Base-by-base conservation (phyloP, 2,888 invertebrate genomes). In the Spatulosminthurus flaviceps region DNA sequence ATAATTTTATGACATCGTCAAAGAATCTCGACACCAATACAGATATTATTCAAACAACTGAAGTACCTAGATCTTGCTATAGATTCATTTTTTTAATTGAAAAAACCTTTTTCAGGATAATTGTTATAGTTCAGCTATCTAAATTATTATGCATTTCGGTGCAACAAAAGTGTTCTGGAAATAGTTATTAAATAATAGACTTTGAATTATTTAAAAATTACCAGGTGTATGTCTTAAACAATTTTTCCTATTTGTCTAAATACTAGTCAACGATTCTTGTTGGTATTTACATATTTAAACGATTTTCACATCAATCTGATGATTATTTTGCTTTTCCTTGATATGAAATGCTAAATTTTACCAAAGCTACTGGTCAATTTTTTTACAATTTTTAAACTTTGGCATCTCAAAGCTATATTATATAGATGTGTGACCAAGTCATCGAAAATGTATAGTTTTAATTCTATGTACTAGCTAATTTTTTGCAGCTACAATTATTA, bases 61-160 rank as follows among this genome's bases (percentile, higher is more conserved):
- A 51, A 51, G 51, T 51, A 51, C 51, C 51, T 51, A 51, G n/a
- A n/a, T 51, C 51, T 51, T 51, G 2, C n/a, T 51, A 51, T 51
- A 11, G 2, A 11, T 51, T 51, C 2, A 4, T 2, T 51, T 19
- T 51, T 2, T 34, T 9, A 34, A 34, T 34, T 9, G 9, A 34
- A 34, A 34, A 4, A 34, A 34, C n/a, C n/a, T n/a, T 34, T 34
- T 34, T 34, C 34, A 9, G 34, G 9, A 34, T 34, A 4, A 34
- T 34, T 34, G 34, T 34, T 34, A 34, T 7, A 34, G 34, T 34
- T 34, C 9, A 7, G 34, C 4, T 7, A 34, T 34, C 5, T 34
- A 34, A 34, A 34, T 34, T 34, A 34, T 34, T 34, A 34, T 9
- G 9, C 34, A 7, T 34, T 9, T 34, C 5, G 34, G n/a, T n/a